Base-by-base conservation (phyloP, 1,140 invertebrate genomes). In the Bombus haemorrhoidalis region DNA sequence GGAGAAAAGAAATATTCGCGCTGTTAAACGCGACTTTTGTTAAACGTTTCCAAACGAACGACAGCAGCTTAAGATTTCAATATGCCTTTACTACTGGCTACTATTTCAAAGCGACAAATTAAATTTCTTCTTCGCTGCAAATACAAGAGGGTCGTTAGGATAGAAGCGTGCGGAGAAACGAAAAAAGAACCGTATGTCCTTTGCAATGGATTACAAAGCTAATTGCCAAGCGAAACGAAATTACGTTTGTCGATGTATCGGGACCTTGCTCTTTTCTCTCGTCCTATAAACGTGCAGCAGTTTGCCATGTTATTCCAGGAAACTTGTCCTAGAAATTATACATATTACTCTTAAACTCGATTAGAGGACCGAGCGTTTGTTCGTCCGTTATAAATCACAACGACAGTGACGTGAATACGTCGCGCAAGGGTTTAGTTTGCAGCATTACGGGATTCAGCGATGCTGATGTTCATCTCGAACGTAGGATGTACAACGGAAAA, bases 61-160 rank as follows among this genome's bases (percentile, higher is more conserved):
- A 22, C 9, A 2, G n/a, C 10, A 18, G 69, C 18, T 76, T 12
- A 59, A 77, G 73, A 68, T 53, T 68, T 41, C 47, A 75, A 66
- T 75, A n/a, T 25, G 66, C 13, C 28, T 5, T 39, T 22, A 18
- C 28, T 53, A 53, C 18, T 22, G 47, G 59, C 15, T 32, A 22
- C n/a, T 10, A 5, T 75, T 79, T 71, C 75, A 79, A 84, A 84
- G 82, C 2, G 39, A 57, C 66, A 69, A 84, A 84, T 84, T 59
- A 57, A 79, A 84, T 84, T 84, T 79, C n/a, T 78, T 9, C n/a
- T 15, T 12, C 4, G 6, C 18, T 25, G 25, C 25, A 28, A 34
- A 22, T 1, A 4, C 9, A 66, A 18, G 13, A 32, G 64, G 4
- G 12, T 74, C 18, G 47, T 53, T 53, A 53, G 47, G 18, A 53